Conservation (phyloP, 1,140 invertebrate genomes). For the Drosophila nebulosa region DNA sequence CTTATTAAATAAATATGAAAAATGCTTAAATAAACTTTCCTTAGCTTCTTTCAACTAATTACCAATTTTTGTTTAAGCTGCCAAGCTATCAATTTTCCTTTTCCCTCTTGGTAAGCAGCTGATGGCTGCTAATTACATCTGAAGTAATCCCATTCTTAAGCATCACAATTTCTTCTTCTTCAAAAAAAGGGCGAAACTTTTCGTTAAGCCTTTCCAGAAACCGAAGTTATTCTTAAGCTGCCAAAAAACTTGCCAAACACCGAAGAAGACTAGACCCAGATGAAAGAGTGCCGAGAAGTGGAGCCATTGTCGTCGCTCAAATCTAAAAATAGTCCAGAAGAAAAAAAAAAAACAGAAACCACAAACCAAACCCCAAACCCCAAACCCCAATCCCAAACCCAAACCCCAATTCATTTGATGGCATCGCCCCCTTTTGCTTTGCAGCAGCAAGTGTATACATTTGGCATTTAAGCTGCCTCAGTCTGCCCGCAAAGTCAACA, state of each 20-base stretch:
- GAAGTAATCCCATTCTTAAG: conserved; percentile 47
- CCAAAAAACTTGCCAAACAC: conserved; percentile 50
- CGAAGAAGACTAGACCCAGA: conserved; percentile 26
- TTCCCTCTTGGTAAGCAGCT: not conserved
- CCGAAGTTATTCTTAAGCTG: conserved; percentile 55
- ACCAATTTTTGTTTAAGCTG: not conserved
- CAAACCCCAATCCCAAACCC: not conserved
- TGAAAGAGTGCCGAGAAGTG: not conserved
- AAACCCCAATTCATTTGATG: not conserved
- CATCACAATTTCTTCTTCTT: conserved; percentile 50
- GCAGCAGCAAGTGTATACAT: conserved; percentile 7
- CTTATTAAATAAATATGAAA: not conserved
- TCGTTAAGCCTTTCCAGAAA: conserved; percentile 43
- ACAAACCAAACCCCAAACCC: conserved; percentile 26
- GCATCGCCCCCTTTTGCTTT: not conserved
- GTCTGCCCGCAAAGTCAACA: conserved; percentile 53
- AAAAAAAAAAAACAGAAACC: conserved; percentile 17
- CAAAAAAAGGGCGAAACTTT: conserved; percentile 53
- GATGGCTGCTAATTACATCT: conserved; percentile 54
- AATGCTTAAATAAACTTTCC: not conserved
- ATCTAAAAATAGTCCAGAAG: conserved; percentile 35
- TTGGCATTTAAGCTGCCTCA: conserved; percentile 22
- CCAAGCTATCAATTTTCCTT: not conserved
- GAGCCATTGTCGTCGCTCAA: not conserved
- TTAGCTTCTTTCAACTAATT: not conserved